Evolutionary conservation across 2,797 vertebrate genomes (phyloP).

Genomic region (Microcaecilia unicolor): DNA sequence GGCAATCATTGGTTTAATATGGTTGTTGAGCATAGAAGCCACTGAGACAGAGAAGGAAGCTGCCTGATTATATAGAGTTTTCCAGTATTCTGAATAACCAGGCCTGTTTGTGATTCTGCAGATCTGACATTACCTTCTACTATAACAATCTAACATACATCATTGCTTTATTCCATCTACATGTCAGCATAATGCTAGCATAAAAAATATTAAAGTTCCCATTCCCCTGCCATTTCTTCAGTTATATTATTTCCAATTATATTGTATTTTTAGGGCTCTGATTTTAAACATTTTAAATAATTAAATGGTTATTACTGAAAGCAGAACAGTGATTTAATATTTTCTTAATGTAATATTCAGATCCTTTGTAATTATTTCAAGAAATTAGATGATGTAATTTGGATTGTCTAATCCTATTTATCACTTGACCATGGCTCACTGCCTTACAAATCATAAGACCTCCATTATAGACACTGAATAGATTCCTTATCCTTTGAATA

Average conservation of each 20-base stretch:
- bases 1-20: too few species aligned
- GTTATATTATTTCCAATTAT: background rate
- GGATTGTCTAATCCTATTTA: conserved; percentile 12
- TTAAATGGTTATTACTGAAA: conserved; percentile 14
- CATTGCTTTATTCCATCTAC: too few species aligned
- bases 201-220: too few species aligned
- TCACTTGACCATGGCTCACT: conserved; percentile 10
- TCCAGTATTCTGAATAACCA: too few species aligned
- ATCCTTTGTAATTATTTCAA: conserved; percentile 22
- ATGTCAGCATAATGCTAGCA: too few species aligned
- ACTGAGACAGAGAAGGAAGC: too few species aligned
- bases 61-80: too few species aligned
- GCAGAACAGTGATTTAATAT: conserved; percentile 17
- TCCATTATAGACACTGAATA: conserved; percentile 3
- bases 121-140: too few species aligned
- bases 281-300: conserved; percentile 9
- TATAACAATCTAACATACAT: too few species aligned
- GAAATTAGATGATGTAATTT: conserved; percentile 20
- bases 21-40: too few species aligned
- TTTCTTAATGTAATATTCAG: conserved; percentile 9
- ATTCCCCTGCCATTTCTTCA: too few species aligned
- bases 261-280: conserved; percentile 7
- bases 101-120: too few species aligned
- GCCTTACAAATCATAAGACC: conserved; percentile 6
- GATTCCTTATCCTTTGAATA: conserved; percentile 15